Conservation (phyloP, 2,797 vertebrate genomes). For the Poeciliopsis gracilis region DNA sequence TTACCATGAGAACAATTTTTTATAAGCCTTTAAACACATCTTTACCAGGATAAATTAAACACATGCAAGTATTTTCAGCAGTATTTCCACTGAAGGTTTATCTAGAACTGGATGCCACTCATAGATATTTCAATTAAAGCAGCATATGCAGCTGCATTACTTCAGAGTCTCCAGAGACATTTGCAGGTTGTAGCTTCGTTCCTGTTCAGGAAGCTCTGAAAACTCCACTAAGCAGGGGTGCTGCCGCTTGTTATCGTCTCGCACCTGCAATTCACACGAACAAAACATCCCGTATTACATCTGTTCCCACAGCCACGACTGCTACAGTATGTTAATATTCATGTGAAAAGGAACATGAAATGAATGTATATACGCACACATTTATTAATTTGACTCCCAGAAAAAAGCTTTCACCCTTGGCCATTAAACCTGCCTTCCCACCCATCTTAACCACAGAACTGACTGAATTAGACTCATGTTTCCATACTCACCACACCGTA, state of each 20-base stretch:
- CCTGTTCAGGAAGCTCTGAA: slow-evolving; percentile 92
- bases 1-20: background rate
- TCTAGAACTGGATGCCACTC: background rate
- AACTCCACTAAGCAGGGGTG: slow-evolving; percentile 96
- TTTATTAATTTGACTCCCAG: background rate
- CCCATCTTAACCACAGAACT: background rate
- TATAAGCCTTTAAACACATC: background rate
- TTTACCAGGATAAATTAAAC: background rate
- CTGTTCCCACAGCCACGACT: background rate
- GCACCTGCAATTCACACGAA: slow-evolving; percentile 78
- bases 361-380: too few species aligned
- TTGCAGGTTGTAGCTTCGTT: slow-evolving; percentile 95
- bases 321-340: background rate
- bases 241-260: slow-evolving; percentile 95
- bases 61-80: background rate
- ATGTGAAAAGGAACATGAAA: background rate
- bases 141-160: slow-evolving; percentile 67
- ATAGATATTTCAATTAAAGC: background rate
- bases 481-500: slow-evolving; percentile 86
- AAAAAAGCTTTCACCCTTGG: background rate
- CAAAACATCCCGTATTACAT: background rate
- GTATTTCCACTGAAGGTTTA: background rate
- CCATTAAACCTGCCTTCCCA: background rate
- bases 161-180: slow-evolving; percentile 97
- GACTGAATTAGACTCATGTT: background rate